These are phyloP conservation scores for Dromaius novaehollandiae DNA, from an alignment of 2,113 vertebrate species.

Conservation along the genomic window DNA sequence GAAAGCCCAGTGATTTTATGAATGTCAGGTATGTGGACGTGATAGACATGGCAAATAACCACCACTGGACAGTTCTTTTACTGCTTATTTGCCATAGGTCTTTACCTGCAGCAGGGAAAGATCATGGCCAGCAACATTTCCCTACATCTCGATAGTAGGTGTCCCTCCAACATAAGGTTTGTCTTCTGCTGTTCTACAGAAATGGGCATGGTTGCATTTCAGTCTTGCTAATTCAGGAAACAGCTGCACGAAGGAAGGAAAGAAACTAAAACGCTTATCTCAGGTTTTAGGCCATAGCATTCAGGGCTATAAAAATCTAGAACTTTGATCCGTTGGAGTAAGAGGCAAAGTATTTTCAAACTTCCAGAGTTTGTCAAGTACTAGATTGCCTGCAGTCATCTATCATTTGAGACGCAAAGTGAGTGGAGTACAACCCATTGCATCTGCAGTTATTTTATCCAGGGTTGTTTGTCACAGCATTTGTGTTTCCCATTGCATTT, in stretches of 20 bases:
- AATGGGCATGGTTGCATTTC: background rate
- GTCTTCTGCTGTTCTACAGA: background rate
- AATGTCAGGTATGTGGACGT: background rate
- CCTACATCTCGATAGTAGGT: background rate
- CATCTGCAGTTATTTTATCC: background rate
- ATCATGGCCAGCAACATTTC: rapidly evolving
- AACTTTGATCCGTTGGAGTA: background rate
- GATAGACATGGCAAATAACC: background rate
- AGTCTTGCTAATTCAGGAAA: background rate
- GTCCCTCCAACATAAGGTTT: background rate
- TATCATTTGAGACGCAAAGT: background rate
- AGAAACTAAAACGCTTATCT: background rate
- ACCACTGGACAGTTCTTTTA: background rate
- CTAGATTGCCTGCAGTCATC: background rate
- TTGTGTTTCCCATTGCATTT: background rate
- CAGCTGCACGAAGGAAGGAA: background rate
- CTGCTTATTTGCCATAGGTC: background rate
- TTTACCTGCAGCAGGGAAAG: background rate
- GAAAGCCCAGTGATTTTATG: background rate
- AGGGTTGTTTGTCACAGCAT: background rate
- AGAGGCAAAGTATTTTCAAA: background rate
- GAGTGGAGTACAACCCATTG: background rate
- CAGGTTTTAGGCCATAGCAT: background rate
- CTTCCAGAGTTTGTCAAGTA: background rate
- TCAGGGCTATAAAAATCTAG: background rate